Evolutionary conservation across 2,113 vertebrate species (phyloP).

Genomic region (Ranitomeya variabilis): DNA sequence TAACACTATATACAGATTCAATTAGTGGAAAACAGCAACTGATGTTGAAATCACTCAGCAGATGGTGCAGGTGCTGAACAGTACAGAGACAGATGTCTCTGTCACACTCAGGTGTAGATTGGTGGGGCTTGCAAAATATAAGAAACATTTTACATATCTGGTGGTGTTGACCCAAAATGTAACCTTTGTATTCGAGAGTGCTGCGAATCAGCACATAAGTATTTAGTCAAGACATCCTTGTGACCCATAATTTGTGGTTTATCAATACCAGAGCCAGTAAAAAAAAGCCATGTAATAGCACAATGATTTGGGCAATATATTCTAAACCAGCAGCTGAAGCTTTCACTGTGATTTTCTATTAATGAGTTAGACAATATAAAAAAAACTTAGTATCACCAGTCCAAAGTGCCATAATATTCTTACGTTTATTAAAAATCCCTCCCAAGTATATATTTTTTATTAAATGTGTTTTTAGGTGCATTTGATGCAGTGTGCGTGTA

Average conservation of each 20-base stretch:
- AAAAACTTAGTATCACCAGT: no score
- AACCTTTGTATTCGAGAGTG: neutral
- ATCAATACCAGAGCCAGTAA: neutral
- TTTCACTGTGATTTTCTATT: no score
- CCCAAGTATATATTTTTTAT: no score
- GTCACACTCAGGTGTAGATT: constrained; percentile 7
- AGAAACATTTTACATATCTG: constrained; percentile 6
- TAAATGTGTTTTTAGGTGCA: no score
- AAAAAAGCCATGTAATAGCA: neutral
- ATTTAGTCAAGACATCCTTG: neutral
- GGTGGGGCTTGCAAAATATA: neutral
- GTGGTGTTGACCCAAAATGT: constrained; percentile 31
- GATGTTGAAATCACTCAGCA: constrained; percentile 25
- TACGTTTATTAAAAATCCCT: no score
- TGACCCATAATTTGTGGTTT: constrained; percentile 2
- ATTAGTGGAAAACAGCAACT: constrained; percentile 21
- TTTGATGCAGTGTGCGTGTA: no score
- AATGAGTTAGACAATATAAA: no score
- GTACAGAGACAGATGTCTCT: constrained; percentile 29
- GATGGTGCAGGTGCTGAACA: constrained; percentile 30
- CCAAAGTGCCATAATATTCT: no score
- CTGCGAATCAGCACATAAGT: neutral
- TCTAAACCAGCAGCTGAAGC: neutral
- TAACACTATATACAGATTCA: neutral
- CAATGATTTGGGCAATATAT: neutral